A percentile compares a stretch with the other conserved stretches of the same genome.
phyloP scores from a whole-genome alignment of 2,888 invertebrate genomes.

The Agapetus fuscipes region DNA sequence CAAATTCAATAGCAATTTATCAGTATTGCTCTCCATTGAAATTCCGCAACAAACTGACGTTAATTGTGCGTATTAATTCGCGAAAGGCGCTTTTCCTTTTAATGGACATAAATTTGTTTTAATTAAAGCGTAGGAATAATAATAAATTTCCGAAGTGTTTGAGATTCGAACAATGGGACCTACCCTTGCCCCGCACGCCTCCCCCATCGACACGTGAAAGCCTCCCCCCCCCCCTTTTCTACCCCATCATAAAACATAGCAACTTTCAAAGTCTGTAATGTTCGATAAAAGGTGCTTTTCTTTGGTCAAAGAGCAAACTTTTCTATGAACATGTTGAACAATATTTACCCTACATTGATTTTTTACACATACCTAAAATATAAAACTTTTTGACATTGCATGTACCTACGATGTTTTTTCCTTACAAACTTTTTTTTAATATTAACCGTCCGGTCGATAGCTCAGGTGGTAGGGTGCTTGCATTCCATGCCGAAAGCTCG shows the following conservation, averaged over 20 bases:
- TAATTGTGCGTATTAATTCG: slow-evolving; percentile 1
- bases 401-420: too few species aligned
- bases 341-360: too few species aligned
- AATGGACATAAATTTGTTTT: slow-evolving; percentile 18
- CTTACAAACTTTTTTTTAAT: too few species aligned
- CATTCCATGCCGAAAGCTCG: too few species aligned
- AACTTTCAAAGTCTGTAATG: slow-evolving; percentile 16
- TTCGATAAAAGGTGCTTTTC: neutral
- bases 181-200: slow-evolving; percentile 1
- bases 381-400: too few species aligned
- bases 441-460: too few species aligned
- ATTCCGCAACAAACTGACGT: neutral
- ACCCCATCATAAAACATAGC: slow-evolving; percentile 14
- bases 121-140: slow-evolving; percentile 14
- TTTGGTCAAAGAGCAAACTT: too few species aligned
- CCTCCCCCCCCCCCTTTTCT: too few species aligned
- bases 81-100: slow-evolving; percentile 2
- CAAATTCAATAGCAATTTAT: slow-evolving; percentile 1
- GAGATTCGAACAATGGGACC: slow-evolving; percentile 13
- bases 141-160: slow-evolving; percentile 14
- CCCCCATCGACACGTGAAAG: slow-evolving; percentile 1
- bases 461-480: too few species aligned
- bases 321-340: too few species aligned
- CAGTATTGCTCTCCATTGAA: slow-evolving; percentile 1
- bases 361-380: too few species aligned